Evolutionary conservation across 2,888 invertebrate species (phyloP), one percentile per base, ranked within the genome.

Genomic region (Hoplodrina ambigua): DNA sequence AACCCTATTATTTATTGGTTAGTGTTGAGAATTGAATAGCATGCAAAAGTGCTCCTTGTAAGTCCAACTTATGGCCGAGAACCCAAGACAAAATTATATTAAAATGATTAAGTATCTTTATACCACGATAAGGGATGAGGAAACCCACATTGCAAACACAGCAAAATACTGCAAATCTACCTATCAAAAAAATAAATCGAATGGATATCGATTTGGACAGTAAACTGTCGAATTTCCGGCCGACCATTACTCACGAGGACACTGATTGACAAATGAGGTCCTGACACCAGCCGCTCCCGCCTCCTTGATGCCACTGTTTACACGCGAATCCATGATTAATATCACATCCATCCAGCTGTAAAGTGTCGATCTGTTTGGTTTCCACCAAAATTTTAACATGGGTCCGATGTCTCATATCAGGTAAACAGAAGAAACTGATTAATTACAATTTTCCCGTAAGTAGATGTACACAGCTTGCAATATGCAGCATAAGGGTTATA

Each of bases 181-280:
- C 44, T 15, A 49, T 53, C 33, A 52, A 62, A 58, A 63, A 67
- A 57, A 54, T 57, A 64, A 56, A 68, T 49, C 55, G 0, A 30
- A 15, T 13, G 3, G 61, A 33, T 63, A 63, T 72, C 63, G 67
- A 33, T 78, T 59, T 61, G 69, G 62, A 58, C 57, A 61, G 73
- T 65, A 62, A 73, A 64, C 74, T 55, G 72, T 63, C 58, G 68
- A 70, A 69, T 67, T 65, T 57, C 54, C 55, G 8, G 41, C 6
- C 52, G 54, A 30, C 67, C 78, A 80, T 84, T 65, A 82, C 73
- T 84, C 84, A 79, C 80, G 15, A 44, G 49, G 84, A 84, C 82
- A 75, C 55, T 84, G 84, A 84, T 80, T 74, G 84, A 84, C 84
- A 82, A 80, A 82, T 74, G 81, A 78, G 73, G 54, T 66, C 33